These are phyloP conservation scores for Euwallacea similis DNA, from an alignment of 1,140 invertebrate species.

Conservation along the genomic window DNA sequence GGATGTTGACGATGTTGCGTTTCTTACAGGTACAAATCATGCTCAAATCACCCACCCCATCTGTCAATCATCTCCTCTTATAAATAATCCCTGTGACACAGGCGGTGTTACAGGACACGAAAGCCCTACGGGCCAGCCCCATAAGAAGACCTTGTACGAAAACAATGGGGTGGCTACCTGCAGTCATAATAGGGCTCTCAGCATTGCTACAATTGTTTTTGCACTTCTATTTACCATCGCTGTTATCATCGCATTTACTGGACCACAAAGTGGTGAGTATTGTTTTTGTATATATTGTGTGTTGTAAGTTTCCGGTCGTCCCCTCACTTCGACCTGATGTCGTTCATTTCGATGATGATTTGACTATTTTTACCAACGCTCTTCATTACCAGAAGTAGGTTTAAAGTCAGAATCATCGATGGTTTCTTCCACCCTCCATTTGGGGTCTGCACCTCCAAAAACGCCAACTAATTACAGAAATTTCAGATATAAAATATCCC, in stretches of 20 bases:
- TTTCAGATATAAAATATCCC: no score
- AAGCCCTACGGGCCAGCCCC: slow-evolving; percentile 62
- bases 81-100: slow-evolving; percentile 52
- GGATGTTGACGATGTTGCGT: slow-evolving; percentile 90
- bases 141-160: slow-evolving; percentile 75
- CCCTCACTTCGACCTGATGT: no score
- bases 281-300: background rate
- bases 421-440: no score
- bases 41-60: slow-evolving; percentile 50
- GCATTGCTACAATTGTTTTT: slow-evolving; percentile 76
- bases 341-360: no score
- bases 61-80: slow-evolving; percentile 48
- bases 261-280: slow-evolving; percentile 70
- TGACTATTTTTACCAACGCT: no score
- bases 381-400: no score
- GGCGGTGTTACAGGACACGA: slow-evolving; percentile 63
- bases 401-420: no score
- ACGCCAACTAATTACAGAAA: no score
- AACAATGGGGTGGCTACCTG: slow-evolving; percentile 81
- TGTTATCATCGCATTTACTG: slow-evolving; percentile 86
- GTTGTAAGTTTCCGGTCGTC: no score
- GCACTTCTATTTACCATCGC: slow-evolving; percentile 79
- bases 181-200: slow-evolving; percentile 80
- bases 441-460: no score
- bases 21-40: slow-evolving; percentile 75